These are phyloP conservation scores for Margaritifera margaritifera DNA, from an alignment of 2,888 invertebrate species.

Conservation along the genomic window DNA sequence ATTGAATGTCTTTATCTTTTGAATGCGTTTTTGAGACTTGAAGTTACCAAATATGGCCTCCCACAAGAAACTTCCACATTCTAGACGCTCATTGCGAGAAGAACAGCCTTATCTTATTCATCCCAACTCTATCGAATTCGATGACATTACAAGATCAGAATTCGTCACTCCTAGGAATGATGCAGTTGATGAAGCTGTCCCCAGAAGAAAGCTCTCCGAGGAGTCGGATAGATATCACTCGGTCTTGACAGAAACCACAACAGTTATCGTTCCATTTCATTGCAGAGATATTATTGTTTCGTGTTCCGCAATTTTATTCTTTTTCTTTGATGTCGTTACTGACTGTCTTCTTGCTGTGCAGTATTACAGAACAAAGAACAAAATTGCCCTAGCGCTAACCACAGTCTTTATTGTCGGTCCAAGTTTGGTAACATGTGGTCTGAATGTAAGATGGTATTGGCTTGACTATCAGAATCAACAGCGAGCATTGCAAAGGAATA, in stretches of 20 bases:
- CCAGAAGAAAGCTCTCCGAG: not conserved
- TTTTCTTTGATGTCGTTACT: conserved; percentile 55
- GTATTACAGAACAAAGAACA: conserved; percentile 41
- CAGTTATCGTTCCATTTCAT: conserved; percentile 23
- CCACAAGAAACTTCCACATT: conserved; percentile 36
- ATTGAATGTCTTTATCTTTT: too few relatives aligned
- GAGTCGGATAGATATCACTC: too few relatives aligned
- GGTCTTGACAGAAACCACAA: too few relatives aligned
- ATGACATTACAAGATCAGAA: not conserved
- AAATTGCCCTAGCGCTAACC: conserved; percentile 50
- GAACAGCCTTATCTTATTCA: conserved; percentile 19
- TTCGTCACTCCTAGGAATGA: conserved; percentile 2
- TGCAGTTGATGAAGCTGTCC: conserved; percentile 17
- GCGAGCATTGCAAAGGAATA: conserved; percentile 26
- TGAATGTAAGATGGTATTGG: conserved; percentile 59
- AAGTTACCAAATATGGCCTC: conserved; percentile 24
- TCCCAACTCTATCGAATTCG: conserved; percentile 13
- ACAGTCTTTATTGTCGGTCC: conserved; percentile 52
- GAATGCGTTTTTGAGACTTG: too few relatives aligned
- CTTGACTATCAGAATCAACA: conserved; percentile 55
- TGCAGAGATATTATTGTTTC: conserved; percentile 50
- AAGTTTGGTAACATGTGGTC: conserved; percentile 49
- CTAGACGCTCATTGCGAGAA: conserved; percentile 21
- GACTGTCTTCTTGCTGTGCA: conserved; percentile 54
- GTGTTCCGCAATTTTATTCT: conserved; percentile 48